Base-by-base conservation (phyloP, 1,140 invertebrate genomes). In the Drosophila nebulosa region DNA sequence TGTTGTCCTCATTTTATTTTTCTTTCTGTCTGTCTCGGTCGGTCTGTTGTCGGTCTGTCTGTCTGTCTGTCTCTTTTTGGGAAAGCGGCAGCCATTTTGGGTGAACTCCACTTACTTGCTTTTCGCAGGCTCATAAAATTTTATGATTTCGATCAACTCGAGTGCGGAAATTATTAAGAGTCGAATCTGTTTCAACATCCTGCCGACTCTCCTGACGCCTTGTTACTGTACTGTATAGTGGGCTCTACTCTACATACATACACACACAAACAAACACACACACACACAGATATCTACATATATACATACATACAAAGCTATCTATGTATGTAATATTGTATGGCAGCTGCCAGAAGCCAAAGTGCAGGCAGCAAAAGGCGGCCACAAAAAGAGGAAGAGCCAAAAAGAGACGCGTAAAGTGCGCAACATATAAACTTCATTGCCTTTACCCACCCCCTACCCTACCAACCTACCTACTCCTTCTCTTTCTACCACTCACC, bases 131-230 rank as follows among this genome's bases (percentile, higher is more conserved):
- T 89, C 85, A 89, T 89, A 89, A 89, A 89, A 89, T 89, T 89
- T 89, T 89, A 89, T 89, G 85, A 89, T 89, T 89, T 89, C 85
- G 85, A 89, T 89, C 85, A 89, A 89, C 80, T 89, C 80, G 84
- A 89, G 85, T 89, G 85, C 85, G 85, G 85, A 89, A 89, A 89
- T 89, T 89, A 89, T 89, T 89, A 89, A 88, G 85, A 89, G 84
- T 86, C 76, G 85, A 89, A 89, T 89, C 85, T 89, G 85, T 89
- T 89, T 89, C 79, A 77, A 65, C 83, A 79, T 88, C 84, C 83
- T 89, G 84, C 75, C 42, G 39, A 73, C 61, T 26, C 51, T 52
- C 51, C 60, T 39, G 30, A 50, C 69, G 30, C 55, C 55, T 30
- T 36, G 27, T 9, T 50, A 7, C 50, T 26, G 50, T 52, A n/a